Base-by-base conservation (phyloP, 2,888 invertebrate genomes). In the Dasysyrphus albostriatus region DNA sequence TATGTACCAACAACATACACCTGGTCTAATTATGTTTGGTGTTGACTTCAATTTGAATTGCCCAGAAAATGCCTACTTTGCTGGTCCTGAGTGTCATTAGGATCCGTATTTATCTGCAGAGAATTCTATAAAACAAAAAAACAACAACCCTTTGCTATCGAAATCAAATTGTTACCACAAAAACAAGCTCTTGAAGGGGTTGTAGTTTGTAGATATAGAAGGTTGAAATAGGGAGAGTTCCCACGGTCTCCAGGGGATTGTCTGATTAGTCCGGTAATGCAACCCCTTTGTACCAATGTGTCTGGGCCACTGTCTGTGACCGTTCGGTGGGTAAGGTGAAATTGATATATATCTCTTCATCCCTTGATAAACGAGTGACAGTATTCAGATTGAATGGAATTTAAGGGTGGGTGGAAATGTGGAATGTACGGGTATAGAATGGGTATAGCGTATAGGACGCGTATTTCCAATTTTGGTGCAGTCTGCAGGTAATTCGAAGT, bases 1-100 rank as follows among this genome's bases (percentile, higher is more conserved):
- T 49, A 12, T 34, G 34, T 5, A 29, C 14, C 39, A 59, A 29
- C 39, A 59, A 29, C 61, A 51, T 54, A 72, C 81, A 85, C 82
- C 82, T 85, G 82, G 77, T 34, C 85, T 85, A 82, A 85, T 85
- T 85, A 85, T 69, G 65, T 61, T 70, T 61, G 39, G 49, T 61
- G 61, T 69, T 85, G 81, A 81, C 76, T 85, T 81, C 76, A 81
- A 81, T 85, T 81, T 77, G 69, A 63, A 58, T 65, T 70, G 65
- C 63, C 58, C 63, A 70, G 82, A 61, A 85, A 77, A 82, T 63
- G 47, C 73, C 76, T 61, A 73, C 47, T 34, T 59, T 61, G 69
- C 81, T 42, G 49, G 72, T 81, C 67, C 51, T 54, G 70, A 54
- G 54, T 58, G 73, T 85, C 81, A 82, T 85, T 85, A 82, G 82